Base-by-base conservation (phyloP, 2,888 invertebrate species). In the Aquatica leii region DNA sequence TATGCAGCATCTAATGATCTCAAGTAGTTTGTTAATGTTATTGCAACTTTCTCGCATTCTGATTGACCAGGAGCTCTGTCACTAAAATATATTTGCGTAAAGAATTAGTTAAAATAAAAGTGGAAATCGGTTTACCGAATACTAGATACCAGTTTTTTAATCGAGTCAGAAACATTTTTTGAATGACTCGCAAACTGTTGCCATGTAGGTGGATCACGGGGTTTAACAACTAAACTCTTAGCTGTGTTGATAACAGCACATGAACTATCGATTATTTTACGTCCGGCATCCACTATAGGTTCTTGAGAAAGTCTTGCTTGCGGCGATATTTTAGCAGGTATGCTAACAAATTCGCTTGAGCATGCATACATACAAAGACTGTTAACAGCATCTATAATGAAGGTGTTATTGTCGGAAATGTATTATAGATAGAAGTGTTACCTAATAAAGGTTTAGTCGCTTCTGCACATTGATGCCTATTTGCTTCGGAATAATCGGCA, bases 31-130 rank as follows among this genome's bases (percentile, higher is more conserved):
- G 87, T 89, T 6, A 98, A 83, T 0, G 89, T 88, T 34, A 94
- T 91, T 37, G 96, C 86, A 0, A 94, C 94, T 0, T 87, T 86
- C 48, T 94, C 92, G 80, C 98, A 97, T 80, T 99, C 98, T 2
- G 90, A 89, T 80, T 98, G 97, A 0, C 98, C 98, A 0, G 98
- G 98, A 0, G 98, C 97, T 74, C 94, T 94, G 77, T 97, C 97
- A 55, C 94, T 91, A 76, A 0, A 62, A 69, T 24, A 4, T 4
- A 31, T 54, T 43, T 15, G 37, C 46, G 20, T 15, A 55, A 49
- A 50, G 18, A 34, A 37, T 24, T 51, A 40, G 6, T 40, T 12
- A 48, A 62, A 9, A 14, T 24, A 20, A 50, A 63, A 37, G 11
- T 56, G 11, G 14, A n/a, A 15, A 37, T 34, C 8, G 8, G 17